A percentile compares a stretch with the other conserved stretches of the same genome.
phyloP scores from a whole-genome alignment of 2,797 vertebrate genomes.

The Phrynocephalus guinanensis region DNA sequence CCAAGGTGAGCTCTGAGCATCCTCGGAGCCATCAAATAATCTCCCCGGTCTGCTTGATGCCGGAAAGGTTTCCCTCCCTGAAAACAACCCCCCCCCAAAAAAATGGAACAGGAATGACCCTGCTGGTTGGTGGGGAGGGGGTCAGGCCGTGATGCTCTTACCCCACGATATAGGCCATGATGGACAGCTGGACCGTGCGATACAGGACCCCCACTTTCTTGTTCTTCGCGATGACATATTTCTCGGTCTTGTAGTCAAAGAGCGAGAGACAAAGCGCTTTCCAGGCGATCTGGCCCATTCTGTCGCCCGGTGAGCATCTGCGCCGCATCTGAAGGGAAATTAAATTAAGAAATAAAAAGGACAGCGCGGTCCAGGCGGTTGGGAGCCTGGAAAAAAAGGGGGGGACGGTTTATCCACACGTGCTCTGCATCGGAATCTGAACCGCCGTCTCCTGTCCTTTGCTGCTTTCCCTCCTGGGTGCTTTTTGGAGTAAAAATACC shows the following conservation, averaged over 20 bases:
- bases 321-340: conserved; percentile 24
- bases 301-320: conserved; percentile 14
- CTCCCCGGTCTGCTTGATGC: too few relatives aligned
- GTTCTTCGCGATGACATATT: conserved; percentile 94
- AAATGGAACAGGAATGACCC: too few relatives aligned
- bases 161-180: conserved; percentile 87
- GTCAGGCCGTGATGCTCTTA: conserved; percentile 49
- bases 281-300: conserved; percentile 81
- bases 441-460: too few relatives aligned
- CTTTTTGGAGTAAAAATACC: not conserved
- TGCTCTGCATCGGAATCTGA: conserved; percentile 61
- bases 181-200: conserved; percentile 88
- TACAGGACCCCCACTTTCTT: conserved; percentile 93
- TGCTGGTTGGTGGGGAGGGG: not conserved
- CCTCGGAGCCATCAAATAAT: too few relatives aligned
- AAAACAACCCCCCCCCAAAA: too few relatives aligned
- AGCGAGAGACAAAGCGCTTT: conserved; percentile 82
- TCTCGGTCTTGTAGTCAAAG: conserved; percentile 95
- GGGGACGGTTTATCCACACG: conserved; percentile 46
- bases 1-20: too few relatives aligned
- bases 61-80: too few relatives aligned
- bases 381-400: too few relatives aligned
- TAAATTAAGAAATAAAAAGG: not conserved
- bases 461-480: conserved; percentile 33
- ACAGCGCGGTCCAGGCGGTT: not conserved